phyloP scores from a whole-genome alignment of 2,113 vertebrate species.

The Piaya cayana region DNA sequence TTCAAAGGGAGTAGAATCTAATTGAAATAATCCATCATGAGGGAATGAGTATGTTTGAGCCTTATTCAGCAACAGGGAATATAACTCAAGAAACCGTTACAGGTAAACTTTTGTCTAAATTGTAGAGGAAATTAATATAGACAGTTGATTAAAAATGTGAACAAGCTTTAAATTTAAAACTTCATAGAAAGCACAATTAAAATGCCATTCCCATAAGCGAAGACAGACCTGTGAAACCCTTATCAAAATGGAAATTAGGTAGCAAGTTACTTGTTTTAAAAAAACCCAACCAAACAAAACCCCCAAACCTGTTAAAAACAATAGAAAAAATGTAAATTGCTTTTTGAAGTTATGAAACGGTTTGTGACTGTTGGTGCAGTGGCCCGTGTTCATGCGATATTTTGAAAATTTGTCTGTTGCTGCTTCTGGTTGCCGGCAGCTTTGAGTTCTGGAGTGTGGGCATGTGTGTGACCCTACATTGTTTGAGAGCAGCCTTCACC shows the following conservation, averaged over 20 bases:
- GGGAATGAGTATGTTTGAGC: conserved; percentile 34
- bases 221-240: background rate
- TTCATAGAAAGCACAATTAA: background rate
- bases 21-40: conserved; percentile 48
- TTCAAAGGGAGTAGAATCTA: conserved; percentile 38
- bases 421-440: background rate
- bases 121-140: conserved; percentile 46
- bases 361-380: background rate
- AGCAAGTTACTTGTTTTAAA: background rate
- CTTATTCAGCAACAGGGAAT: conserved; percentile 7
- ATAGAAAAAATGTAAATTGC: background rate
- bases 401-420: background rate
- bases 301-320: background rate
- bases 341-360: background rate
- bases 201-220: background rate
- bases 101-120: conserved; percentile 7
- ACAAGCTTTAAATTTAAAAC: background rate
- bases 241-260: background rate
- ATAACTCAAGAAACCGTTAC: background rate
- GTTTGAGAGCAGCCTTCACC: background rate
- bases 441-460: background rate
- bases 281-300: background rate
- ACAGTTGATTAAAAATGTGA: conserved; percentile 24
- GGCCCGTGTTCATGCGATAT: background rate
- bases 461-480: background rate